These are phyloP conservation scores for Julus scanicus DNA, from an alignment of 2,888 invertebrate species.

Conservation along the genomic window DNA sequence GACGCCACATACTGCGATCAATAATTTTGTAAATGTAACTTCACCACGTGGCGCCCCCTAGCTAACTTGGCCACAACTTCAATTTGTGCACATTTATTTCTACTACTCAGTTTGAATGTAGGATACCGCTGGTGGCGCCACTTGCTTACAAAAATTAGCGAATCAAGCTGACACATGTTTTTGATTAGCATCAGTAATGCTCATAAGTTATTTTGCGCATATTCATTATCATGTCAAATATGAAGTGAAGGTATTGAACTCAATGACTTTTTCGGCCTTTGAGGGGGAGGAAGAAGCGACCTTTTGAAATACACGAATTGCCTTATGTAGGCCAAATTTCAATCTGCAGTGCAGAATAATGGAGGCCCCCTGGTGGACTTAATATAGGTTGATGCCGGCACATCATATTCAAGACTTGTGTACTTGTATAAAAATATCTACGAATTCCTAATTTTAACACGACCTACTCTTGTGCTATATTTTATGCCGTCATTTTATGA, in stretches of 20 bases:
- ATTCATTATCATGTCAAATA: constrained; percentile 22
- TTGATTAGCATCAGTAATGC: neutral
- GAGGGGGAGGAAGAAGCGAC: neutral
- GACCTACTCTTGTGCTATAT: neutral
- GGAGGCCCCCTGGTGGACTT: neutral
- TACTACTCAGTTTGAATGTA: neutral
- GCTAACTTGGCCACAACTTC: neutral
- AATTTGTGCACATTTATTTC: neutral
- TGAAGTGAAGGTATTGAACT: neutral
- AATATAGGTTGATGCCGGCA: neutral
- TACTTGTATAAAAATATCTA: neutral
- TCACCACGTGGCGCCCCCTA: neutral
- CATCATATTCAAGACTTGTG: neutral
- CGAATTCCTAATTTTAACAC: neutral
- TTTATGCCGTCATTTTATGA: too few species aligned
- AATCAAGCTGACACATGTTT: neutral
- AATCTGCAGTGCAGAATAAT: neutral
- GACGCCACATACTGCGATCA: neutral
- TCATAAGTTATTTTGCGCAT: neutral
- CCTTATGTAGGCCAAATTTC: neutral
- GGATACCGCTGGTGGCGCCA: neutral
- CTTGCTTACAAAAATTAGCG: neutral
- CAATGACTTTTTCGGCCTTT: neutral
- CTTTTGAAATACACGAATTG: neutral
- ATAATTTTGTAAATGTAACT: neutral